Evolutionary conservation across 2,888 invertebrate genomes (phyloP), one percentile per base, ranked within the genome.

Genomic region (Horisme vitalbata): DNA sequence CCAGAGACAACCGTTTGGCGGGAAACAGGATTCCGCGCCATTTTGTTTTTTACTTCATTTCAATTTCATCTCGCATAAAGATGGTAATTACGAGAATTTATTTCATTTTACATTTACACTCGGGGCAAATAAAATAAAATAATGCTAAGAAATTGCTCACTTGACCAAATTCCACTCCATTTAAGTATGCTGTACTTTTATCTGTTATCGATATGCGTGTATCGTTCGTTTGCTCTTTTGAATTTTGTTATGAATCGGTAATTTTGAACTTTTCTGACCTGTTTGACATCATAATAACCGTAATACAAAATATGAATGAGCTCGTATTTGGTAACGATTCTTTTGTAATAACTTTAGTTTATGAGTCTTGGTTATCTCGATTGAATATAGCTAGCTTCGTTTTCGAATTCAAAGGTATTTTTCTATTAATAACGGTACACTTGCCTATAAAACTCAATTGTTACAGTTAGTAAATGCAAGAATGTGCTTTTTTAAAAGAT

Each of bases 1-100:
- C 78, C 73, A 73, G 66, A 79, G 83, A 84, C 79, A 78, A 4
- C 18, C 5, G 63, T 66, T 60, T 61, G 63, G 63, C 55, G 56
- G 55, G 54, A 55, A 60, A 55, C 61, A 58, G 60, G 65, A 62
- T 68, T 48, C 51, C 62, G 38, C 65, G 68, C 74, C 68, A 70
- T 79, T 64, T 71, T 72, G 61, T 57, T 60, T 55, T 45, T 52
- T 50, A 43, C 23, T 50, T 59, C 57, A 61, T 67, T 70, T 70
- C 61, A 57, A 59, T 65, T 61, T 57, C 58, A 61, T 64, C 57
- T 63, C 55, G 64, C 57, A 41, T 48, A 45, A 55, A 55, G 51
- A 52, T 44, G 54, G 63, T 67, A 71, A 71, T 72, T 68, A 70
- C 48, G 57, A 50, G 45, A 52, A 55, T 48, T 53, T 49, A 57